phyloP scores from a whole-genome alignment of 2,113 vertebrate genomes.

The Strix uralensis region DNA sequence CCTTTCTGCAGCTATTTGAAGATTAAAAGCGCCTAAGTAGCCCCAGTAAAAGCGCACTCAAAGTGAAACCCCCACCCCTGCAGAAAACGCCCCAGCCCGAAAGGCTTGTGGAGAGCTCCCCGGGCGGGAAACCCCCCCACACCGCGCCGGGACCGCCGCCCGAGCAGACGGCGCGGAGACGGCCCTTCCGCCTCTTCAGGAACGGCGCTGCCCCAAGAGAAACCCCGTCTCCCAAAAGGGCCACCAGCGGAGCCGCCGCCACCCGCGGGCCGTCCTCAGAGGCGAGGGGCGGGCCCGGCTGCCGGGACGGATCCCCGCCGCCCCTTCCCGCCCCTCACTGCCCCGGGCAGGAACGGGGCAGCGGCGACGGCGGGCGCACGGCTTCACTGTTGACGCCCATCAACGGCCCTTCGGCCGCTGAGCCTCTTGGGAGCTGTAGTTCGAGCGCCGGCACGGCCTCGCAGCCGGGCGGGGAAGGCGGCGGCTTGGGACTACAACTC shows the following conservation, averaged over 20 bases:
- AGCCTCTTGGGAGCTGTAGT: slow-evolving; percentile 55
- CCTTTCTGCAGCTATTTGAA: neutral
- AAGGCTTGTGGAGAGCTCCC: no score
- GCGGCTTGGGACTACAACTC: slow-evolving; percentile 11
- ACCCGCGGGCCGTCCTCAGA: neutral
- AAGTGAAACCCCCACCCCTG: no score
- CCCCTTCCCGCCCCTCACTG: neutral
- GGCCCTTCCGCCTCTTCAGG: neutral
- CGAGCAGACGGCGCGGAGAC: rapidly evolving
- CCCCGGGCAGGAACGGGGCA: rapidly evolving
- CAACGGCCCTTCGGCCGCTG: neutral
- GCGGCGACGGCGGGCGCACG: rapidly evolving
- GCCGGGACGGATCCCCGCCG: rapidly evolving
- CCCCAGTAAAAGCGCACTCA: neutral
- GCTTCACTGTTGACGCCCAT: no score
- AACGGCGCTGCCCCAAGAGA: neutral
- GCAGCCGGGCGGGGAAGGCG: rapidly evolving
- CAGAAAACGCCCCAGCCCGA: neutral
- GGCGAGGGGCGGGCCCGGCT: neutral
- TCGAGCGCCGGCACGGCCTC: rapidly evolving
- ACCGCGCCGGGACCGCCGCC: neutral
- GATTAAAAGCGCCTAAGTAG: neutral
- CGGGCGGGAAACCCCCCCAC: neutral
- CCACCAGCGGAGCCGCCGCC: neutral
- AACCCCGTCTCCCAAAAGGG: rapidly evolving